phyloP scores from a whole-genome alignment of 2,888 invertebrate genomes.

The Drosophila affinis region DNA sequence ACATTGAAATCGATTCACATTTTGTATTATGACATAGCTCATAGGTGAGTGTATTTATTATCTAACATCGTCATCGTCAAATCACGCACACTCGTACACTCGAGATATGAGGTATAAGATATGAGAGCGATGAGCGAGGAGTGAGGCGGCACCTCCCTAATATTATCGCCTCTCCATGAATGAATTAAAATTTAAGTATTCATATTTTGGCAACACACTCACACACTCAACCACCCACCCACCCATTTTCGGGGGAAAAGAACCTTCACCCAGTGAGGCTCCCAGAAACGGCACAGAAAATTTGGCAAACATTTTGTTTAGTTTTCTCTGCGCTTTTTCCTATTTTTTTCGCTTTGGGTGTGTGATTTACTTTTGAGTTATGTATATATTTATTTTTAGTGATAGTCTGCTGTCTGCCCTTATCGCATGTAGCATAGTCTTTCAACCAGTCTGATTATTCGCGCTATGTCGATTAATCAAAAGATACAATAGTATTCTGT shows the following conservation, averaged over 20 bases:
- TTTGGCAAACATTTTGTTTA: conserved; percentile 60
- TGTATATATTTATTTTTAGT: conserved; percentile 30
- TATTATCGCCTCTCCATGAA: conserved; percentile 45
- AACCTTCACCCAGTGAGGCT: conserved; percentile 68
- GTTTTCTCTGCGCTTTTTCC: conserved; percentile 45
- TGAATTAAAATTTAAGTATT: conserved; percentile 40
- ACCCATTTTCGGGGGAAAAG: conserved; percentile 19
- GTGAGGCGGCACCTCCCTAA: background rate
- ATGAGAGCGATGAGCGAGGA: conserved; percentile 9
- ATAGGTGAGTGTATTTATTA: conserved; percentile 11
- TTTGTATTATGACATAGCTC: background rate
- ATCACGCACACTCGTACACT: conserved; percentile 30
- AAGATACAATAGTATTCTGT: conserved; percentile 8
- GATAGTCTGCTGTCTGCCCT: conserved; percentile 33
- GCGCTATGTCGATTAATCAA: conserved; percentile 24
- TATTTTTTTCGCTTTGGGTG: background rate
- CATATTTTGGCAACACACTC: conserved; percentile 34
- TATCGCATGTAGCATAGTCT: conserved; percentile 44
- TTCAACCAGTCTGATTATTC: conserved; percentile 26
- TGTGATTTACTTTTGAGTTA: conserved; percentile 1
- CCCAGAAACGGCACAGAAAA: background rate
- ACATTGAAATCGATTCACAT: background rate
- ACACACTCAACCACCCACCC: background rate
- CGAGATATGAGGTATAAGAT: no score
- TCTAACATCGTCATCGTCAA: conserved; percentile 44